Percentiles rank a stretch among this genome's conserved stretches.
Evolutionary conservation across 2,113 vertebrate species (phyloP).

Genomic region (Fregetta grallaria): DNA sequence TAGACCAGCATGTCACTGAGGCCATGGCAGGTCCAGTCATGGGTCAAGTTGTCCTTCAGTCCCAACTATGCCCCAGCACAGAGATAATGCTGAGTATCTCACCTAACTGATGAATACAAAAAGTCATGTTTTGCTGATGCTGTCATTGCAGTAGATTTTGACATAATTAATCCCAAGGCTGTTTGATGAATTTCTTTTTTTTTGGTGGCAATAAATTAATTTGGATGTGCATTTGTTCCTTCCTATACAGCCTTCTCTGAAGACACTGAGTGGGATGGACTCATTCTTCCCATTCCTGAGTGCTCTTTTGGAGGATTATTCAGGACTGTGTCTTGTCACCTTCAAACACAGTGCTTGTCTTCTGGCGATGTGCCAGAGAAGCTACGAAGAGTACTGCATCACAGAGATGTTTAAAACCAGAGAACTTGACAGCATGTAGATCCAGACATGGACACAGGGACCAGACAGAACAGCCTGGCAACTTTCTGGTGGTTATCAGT

Average conservation of each 20-base stretch:
- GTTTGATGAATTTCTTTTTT: no score
- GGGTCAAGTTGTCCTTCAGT: neutral
- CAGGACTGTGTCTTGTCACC: neutral
- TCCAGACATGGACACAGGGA: conserved; percentile 31
- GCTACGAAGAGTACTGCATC: neutral
- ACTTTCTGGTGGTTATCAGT: neutral
- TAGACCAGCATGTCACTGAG: neutral
- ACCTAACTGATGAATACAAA: neutral
- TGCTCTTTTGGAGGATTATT: neutral
- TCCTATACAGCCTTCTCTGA: neutral
- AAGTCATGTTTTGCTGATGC: neutral
- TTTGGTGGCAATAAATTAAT: neutral
- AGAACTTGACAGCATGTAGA: conserved; percentile 22
- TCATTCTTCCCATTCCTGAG: neutral
- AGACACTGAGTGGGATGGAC: neutral
- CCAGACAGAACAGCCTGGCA: conserved; percentile 39
- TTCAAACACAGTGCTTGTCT: neutral
- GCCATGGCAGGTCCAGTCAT: accelerated
- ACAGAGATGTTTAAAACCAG: conserved; percentile 5
- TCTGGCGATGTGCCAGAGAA: conserved; percentile 21
- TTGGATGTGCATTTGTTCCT: neutral
- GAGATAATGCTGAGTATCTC: neutral
- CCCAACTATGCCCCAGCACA: neutral
- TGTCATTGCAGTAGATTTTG: neutral
- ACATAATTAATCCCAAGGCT: neutral